Evolutionary conservation across 2,888 invertebrate genomes (phyloP).

Genomic region (Lissocephala sabroskyi): DNA sequence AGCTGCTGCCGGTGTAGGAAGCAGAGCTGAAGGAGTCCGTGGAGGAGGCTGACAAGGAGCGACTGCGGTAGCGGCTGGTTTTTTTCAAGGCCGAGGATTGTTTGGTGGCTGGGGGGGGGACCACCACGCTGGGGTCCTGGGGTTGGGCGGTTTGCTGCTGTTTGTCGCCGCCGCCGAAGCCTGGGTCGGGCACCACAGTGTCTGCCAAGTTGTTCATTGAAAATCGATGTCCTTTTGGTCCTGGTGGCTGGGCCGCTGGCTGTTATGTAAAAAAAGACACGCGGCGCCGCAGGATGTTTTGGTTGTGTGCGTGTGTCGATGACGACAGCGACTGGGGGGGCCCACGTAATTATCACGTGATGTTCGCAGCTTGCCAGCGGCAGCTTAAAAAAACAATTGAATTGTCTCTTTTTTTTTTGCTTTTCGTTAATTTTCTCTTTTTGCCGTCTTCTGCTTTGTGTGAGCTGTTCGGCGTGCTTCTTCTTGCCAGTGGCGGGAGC

Average conservation of each 20-base stretch:
- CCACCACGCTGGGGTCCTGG: slow-evolving; percentile 41
- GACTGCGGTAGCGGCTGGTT: slow-evolving; percentile 88
- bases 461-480: slow-evolving; percentile 34
- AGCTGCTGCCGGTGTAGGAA: slow-evolving; percentile 83
- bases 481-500: slow-evolving; percentile 15
- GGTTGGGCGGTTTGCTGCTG: slow-evolving; percentile 38
- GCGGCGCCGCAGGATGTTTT: slow-evolving; percentile 12
- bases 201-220: slow-evolving; percentile 63
- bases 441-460: slow-evolving; percentile 50
- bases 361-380: slow-evolving; percentile 13
- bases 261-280: slow-evolving; percentile 41
- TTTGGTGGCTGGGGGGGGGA: slow-evolving; percentile 57
- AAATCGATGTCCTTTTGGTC: not conserved
- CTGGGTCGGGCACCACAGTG: slow-evolving; percentile 69
- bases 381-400: slow-evolving; percentile 28
- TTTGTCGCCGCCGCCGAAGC: slow-evolving; percentile 65
- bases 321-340: not conserved
- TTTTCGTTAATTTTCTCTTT: slow-evolving; percentile 22
- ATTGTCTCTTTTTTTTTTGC: slow-evolving; percentile 40
- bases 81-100: slow-evolving; percentile 87
- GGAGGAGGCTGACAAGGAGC: slow-evolving; percentile 93
- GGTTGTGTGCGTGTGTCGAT: not conserved
- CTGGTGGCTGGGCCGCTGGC: not conserved
- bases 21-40: slow-evolving; percentile 91
- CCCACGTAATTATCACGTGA: slow-evolving; percentile 51